These are phyloP conservation scores for Petaurus breviceps DNA, from an alignment of 2,113 vertebrate genomes.

Conservation along the genomic window DNA sequence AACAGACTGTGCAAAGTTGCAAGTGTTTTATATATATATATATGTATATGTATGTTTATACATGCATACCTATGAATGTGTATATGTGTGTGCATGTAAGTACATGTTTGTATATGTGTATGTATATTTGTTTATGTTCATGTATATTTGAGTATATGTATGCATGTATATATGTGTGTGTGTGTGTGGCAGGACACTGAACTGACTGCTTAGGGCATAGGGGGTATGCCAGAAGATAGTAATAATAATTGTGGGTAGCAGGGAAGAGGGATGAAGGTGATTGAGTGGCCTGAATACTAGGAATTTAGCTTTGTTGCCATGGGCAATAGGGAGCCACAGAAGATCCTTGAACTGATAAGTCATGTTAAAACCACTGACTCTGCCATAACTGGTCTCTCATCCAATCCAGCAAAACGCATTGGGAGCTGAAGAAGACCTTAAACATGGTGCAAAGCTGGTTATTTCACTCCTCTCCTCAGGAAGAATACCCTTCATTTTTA, in stretches of 20 bases:
- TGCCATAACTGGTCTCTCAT: background rate
- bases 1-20: background rate
- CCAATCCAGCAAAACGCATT: background rate
- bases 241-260: background rate
- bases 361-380: background rate
- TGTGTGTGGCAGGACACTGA: background rate
- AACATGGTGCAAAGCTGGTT: background rate
- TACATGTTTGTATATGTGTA: background rate
- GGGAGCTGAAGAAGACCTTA: background rate
- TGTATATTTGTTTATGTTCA: background rate
- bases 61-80: background rate
- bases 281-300: background rate
- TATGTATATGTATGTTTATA: background rate
- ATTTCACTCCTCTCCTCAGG: background rate
- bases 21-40: background rate
- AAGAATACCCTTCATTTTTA: background rate
- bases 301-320: background rate
- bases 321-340: background rate
- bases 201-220: background rate
- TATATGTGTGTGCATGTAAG: background rate
- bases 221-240: background rate
- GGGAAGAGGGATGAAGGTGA: background rate
- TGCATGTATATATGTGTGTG: accelerated
- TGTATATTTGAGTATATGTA: background rate
- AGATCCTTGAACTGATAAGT: background rate